Conservation (phyloP, 2,113 vertebrate genomes). For the Bos taurus region ARS-UCD2.0 NC_037334.1:61344001-61344500, state of each 20-base stretch:
- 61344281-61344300: background rate
- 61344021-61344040: background rate
- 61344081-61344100: background rate
- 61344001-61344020: background rate
- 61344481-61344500: background rate
- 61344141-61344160: background rate
- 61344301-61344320: background rate
- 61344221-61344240: background rate
- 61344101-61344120: background rate
- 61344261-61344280: background rate
- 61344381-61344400: background rate
- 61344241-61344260: background rate
- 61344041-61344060: constrained; percentile 1
- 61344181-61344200: background rate
- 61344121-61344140: background rate
- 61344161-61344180: background rate
- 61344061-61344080: constrained; percentile 28
- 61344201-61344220: background rate
- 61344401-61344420: background rate
- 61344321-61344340: background rate
- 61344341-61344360: background rate
- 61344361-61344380: background rate
- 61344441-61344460: background rate
- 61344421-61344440: background rate
- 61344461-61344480: background rate